Base-by-base conservation (phyloP, 2,888 invertebrate species). In the Petrolisthes manimaculis region DNA sequence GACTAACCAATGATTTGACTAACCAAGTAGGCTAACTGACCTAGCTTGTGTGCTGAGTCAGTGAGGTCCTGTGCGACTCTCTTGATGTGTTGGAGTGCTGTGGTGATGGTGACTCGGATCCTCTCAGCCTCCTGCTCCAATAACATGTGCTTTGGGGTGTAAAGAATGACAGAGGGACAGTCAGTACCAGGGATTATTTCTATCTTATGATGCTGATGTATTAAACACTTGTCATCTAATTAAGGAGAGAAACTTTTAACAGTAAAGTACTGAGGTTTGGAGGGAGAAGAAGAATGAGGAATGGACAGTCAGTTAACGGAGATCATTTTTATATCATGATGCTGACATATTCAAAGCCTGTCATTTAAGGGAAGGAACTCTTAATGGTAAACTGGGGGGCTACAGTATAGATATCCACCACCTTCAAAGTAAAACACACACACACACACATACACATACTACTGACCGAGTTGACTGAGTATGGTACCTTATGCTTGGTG, bases 91-190 rank as follows among this genome's bases (percentile, higher is more conserved):
- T 93, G 94, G n/a, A 94, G 92, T 14, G 94, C 94, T 90, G 93
- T 93, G 8, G 93, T 92, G 8, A 95, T 93, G 37, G 93, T 89
- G 5, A 78, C 92, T 67, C 94, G 92, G n/a, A 94, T 93, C 91
- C 93, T 94, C 91, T 94, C 94, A n/a, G 94, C 94, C 92, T 95
- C 95, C 5, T 93, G 93, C 91, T 95, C 95, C 78, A 95, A 92
- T 89, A 94, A 92, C 3, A 94, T 93, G 89, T 94, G 94, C 94
- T 94, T 91, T 51, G 85, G 78, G 5, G 4, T 2, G n/a, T 74
- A n/a, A n/a, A 0, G 8, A n/a, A 74, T 61, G 37, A 37, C 1
- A 37, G 37, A 37, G 37, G 37, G 37, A 37, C 37, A 37, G 37
- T 37, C 37, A 37, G 37, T 37, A 37, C 37, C 37, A 37, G 37